A percentile compares a stretch with the other conserved stretches of the same genome.
Evolutionary conservation across 2,797 vertebrate genomes (phyloP).

Genomic region (Schizopygopsis pylzovi): DNA sequence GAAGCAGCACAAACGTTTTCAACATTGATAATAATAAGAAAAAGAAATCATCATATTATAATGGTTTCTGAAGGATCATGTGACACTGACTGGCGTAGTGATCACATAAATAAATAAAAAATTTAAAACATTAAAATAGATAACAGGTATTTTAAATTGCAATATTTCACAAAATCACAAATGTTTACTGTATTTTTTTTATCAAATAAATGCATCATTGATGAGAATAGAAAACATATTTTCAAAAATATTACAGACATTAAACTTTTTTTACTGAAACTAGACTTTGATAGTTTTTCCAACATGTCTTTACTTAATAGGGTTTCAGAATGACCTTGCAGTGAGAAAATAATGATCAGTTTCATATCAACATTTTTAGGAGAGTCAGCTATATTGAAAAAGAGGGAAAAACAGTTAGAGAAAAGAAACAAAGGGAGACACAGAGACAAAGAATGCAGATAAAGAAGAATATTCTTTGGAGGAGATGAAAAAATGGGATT

Average conservation of each 20-base stretch:
- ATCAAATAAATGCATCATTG: not conserved
- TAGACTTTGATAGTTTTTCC: not conserved
- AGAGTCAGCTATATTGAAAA: slow-evolving; percentile 19
- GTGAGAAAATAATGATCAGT: too few relatives aligned
- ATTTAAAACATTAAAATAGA: too few relatives aligned
- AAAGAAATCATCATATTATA: too few relatives aligned
- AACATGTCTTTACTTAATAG: not conserved
- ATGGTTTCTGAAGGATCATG: too few relatives aligned
- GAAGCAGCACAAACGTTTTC: too few relatives aligned
- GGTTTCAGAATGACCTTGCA: not conserved
- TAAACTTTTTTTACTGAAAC: not conserved
- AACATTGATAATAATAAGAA: too few relatives aligned
- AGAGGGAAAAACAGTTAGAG: not conserved
- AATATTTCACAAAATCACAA: not conserved
- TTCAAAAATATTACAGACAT: not conserved
- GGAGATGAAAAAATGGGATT: slow-evolving; percentile 20
- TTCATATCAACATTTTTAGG: slow-evolving; percentile 57
- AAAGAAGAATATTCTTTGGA: not conserved
- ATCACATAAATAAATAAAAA: too few relatives aligned
- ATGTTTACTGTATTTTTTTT: not conserved
- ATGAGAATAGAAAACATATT: not conserved
- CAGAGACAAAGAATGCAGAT: not conserved
- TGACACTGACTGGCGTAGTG: too few relatives aligned
- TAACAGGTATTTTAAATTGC: not conserved
- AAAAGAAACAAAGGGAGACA: not conserved